Evolutionary conservation across 2,797 vertebrate species (phyloP).

Genomic region (Podarcis lilfordi): DNA sequence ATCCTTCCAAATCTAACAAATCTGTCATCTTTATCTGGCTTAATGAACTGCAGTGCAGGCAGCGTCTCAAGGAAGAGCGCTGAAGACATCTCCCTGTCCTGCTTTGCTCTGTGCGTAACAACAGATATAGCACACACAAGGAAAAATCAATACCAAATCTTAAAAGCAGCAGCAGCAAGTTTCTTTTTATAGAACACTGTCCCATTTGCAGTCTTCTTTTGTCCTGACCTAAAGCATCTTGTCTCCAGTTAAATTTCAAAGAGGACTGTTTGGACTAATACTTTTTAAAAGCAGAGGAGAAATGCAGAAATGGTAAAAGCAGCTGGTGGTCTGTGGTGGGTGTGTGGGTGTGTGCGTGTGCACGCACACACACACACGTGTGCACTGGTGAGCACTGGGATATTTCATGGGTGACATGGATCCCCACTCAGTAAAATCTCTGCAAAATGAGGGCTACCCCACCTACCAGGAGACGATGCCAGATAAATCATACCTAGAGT

Average conservation of each 20-base stretch:
- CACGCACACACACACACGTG: no score
- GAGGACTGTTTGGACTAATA: conserved; percentile 32
- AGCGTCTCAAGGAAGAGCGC: not conserved
- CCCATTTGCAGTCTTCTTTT: conserved; percentile 66
- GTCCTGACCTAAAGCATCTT: conserved; percentile 48
- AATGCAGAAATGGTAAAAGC: conserved; percentile 7
- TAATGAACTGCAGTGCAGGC: not conserved
- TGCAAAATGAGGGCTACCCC: not conserved
- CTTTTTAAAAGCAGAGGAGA: conserved; percentile 50
- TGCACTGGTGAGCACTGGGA: not conserved
- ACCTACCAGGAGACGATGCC: not conserved
- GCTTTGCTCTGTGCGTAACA: not conserved
- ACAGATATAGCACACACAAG: conserved; percentile 48
- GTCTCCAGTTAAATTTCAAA: conserved; percentile 59
- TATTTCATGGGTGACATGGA: not conserved
- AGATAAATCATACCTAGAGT: not conserved
- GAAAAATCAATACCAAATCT: conserved; percentile 67
- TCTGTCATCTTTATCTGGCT: not conserved
- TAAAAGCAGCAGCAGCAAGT: conserved; percentile 18
- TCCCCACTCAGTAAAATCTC: not conserved
- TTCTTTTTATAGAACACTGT: conserved; percentile 69
- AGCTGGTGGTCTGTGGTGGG: not conserved
- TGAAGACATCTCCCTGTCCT: not conserved
- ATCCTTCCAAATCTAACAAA: no score
- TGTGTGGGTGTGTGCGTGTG: not conserved